Evolutionary conservation across 2,888 invertebrate genomes (phyloP).

Genomic region (Himalopsyche tibetana): DNA sequence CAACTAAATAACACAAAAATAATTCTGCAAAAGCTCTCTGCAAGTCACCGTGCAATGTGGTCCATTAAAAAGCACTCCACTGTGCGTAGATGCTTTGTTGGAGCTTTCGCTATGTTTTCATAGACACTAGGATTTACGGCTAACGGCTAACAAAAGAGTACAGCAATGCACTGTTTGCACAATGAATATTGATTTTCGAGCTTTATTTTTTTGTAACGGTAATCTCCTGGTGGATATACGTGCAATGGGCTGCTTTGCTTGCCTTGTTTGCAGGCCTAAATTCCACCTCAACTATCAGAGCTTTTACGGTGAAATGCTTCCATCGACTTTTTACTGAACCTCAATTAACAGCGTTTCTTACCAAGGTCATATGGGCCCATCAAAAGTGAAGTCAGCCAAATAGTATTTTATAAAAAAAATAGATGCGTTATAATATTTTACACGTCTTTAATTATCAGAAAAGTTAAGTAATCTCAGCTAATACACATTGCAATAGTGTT

Average conservation of each 20-base stretch:
- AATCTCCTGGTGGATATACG: slow-evolving; percentile 58
- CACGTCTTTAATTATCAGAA: no score
- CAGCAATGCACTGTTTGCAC: slow-evolving; percentile 54
- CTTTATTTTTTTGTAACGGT: slow-evolving; percentile 52
- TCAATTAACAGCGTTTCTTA: neutral
- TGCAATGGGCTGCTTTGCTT: neutral
- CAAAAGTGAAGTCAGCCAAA: no score
- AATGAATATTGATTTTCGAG: slow-evolving; percentile 59
- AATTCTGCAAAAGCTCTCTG: neutral
- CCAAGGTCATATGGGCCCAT: no score
- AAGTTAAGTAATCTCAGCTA: no score
- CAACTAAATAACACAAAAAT: no score
- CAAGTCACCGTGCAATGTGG: neutral
- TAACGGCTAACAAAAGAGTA: slow-evolving; percentile 26
- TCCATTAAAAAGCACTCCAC: slow-evolving; percentile 15
- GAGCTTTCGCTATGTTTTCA: slow-evolving; percentile 24
- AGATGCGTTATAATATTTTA: no score
- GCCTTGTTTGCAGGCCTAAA: neutral
- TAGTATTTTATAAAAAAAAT: no score
- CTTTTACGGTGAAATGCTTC: neutral
- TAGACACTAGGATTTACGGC: slow-evolving; percentile 11
- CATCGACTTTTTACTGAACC: neutral
- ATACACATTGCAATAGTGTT: no score
- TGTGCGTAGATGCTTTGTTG: neutral
- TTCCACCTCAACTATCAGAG: neutral